A percentile compares a stretch with the other conserved stretches of the same genome.
Evolutionary conservation across 2,113 vertebrate species (phyloP).

Genomic region (Progne subis): DNA sequence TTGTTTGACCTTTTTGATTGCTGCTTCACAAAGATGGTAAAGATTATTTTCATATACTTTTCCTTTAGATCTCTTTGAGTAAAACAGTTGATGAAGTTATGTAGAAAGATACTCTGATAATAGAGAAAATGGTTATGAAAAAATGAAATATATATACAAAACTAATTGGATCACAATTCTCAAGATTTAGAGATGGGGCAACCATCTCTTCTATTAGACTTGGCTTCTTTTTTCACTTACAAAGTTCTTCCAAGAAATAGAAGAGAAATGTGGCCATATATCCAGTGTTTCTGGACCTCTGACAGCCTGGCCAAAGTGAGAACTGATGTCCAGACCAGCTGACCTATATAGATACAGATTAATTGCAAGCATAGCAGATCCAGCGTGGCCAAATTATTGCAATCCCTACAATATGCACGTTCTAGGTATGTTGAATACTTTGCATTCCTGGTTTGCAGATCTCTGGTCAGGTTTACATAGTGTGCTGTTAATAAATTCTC

Average conservation of each 20-base stretch:
- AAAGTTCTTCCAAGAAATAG: not conserved
- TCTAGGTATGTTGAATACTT: not conserved
- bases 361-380: not conserved
- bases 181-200: not conserved
- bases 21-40: not conserved
- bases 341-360: not conserved
- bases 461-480: not conserved
- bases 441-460: not conserved
- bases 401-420: not conserved
- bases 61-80: not conserved
- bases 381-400: not conserved
- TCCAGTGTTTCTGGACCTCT: not conserved
- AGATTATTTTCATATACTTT: constrained; percentile 2
- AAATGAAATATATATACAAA: not conserved
- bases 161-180: not conserved
- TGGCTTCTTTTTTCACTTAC: not conserved
- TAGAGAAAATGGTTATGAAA: not conserved
- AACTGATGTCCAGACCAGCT: not conserved
- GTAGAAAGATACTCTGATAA: not conserved
- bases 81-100: not conserved
- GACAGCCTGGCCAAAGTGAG: not conserved
- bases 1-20: constrained; percentile 47
- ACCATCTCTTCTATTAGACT: not conserved
- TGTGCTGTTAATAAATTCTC: not conserved
- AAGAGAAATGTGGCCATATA: not conserved